phyloP scores from a whole-genome alignment of 2,797 vertebrate genomes.

The Hemitrygon akajei region DNA sequence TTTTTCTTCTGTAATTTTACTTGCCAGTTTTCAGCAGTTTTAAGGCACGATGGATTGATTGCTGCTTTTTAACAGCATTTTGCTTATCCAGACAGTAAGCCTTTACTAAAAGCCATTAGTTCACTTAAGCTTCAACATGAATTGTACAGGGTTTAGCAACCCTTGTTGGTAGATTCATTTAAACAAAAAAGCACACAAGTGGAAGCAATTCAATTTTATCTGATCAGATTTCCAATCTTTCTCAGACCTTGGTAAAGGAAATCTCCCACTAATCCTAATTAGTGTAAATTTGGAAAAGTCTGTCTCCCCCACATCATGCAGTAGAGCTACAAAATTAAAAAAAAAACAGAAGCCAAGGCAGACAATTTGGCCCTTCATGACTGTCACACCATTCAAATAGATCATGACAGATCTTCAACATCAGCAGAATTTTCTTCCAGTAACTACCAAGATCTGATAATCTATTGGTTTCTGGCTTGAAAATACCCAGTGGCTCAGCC shows the following conservation, averaged over 20 bases:
- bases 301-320: too few relatives aligned
- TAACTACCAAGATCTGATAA: too few relatives aligned
- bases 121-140: not conserved
- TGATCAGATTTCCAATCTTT: not conserved
- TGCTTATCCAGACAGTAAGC: not conserved
- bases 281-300: too few relatives aligned
- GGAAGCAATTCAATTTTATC: not conserved
- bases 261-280: not conserved
- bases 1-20: not conserved
- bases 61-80: not conserved
- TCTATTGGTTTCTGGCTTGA: too few relatives aligned
- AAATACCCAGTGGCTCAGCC: too few relatives aligned
- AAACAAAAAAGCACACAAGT: not conserved
- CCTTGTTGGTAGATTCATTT: not conserved
- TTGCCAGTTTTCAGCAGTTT: not conserved
- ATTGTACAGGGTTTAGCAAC: not conserved
- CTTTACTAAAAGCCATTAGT: constrained; percentile 1
- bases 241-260: not conserved
- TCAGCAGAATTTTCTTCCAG: too few relatives aligned
- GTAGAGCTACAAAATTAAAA: not conserved
- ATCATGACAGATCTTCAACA: too few relatives aligned
- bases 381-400: too few relatives aligned
- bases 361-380: too few relatives aligned
- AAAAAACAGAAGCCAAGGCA: too few relatives aligned
- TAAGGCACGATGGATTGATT: not conserved